Percentiles rank a stretch among this genome's conserved stretches.
Evolutionary conservation across 2,888 invertebrate genomes (phyloP).

Genomic region (Hanleya hanleyi): DNA sequence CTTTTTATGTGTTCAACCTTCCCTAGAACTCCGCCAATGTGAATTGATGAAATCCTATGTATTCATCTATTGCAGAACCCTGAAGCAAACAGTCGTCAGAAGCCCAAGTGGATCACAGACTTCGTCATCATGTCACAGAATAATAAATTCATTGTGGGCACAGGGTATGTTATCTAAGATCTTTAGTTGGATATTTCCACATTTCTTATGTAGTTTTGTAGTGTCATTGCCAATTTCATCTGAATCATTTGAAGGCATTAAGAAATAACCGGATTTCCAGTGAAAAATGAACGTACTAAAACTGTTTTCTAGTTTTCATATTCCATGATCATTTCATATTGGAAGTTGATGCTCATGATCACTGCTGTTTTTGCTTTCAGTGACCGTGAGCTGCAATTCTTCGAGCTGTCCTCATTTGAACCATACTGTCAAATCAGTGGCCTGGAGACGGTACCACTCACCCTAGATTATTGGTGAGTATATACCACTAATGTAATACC

Average conservation of each 20-base stretch:
- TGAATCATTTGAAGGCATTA: neutral
- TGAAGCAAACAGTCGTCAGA: constrained; percentile 40
- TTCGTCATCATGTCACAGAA: constrained; percentile 72
- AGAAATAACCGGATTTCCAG: neutral
- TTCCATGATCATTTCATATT: too few species aligned
- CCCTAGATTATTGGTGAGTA: constrained; percentile 71
- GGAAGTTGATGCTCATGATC: too few species aligned
- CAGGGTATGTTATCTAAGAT: constrained; percentile 56
- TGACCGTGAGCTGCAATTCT: constrained; percentile 74
- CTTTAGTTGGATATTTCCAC: too few species aligned
- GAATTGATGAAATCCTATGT: too few species aligned
- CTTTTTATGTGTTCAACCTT: too few species aligned
- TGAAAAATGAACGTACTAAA: neutral
- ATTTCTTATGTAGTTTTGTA: too few species aligned
- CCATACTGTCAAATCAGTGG: constrained; percentile 73
- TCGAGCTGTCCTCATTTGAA: constrained; percentile 73
- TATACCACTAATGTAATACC: too few species aligned
- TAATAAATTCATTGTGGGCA: constrained; percentile 71
- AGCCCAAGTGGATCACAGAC: constrained; percentile 74
- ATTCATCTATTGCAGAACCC: constrained; percentile 8
- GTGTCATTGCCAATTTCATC: too few species aligned
- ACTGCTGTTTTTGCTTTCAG: constrained; percentile 59
- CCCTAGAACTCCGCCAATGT: too few species aligned
- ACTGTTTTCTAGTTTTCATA: neutral
- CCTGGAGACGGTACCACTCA: constrained; percentile 71